These are phyloP conservation scores for Thereva unica DNA, from an alignment of 2,888 invertebrate species.

Conservation along the genomic window DNA sequence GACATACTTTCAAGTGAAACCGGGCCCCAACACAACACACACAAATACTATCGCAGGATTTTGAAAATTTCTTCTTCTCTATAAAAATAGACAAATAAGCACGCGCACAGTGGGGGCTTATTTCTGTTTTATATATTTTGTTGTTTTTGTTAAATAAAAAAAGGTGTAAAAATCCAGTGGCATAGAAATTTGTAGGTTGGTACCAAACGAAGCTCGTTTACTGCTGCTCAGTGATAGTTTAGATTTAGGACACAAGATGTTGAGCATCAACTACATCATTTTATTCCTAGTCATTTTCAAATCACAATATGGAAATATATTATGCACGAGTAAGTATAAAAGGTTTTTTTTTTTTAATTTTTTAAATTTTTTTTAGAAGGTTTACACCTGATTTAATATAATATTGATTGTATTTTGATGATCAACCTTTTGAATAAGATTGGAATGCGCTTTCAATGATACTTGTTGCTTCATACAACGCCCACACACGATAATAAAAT, in stretches of 20 bases:
- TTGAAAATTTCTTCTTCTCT: constrained; percentile 36
- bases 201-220: neutral
- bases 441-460: neutral
- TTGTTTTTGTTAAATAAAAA: constrained; percentile 26
- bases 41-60: constrained; percentile 20
- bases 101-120: neutral
- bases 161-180: constrained; percentile 30
- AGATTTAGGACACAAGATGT: constrained; percentile 22
- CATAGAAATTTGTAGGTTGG: constrained; percentile 1
- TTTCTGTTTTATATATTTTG: neutral
- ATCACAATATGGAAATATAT: constrained; percentile 18
- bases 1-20: constrained; percentile 42
- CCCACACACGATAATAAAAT: too few species aligned
- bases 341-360: constrained; percentile 9
- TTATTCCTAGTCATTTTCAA: constrained; percentile 7
- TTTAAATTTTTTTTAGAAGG: too few species aligned
- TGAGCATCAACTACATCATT: neutral
- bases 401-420: neutral
- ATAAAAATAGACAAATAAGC: constrained; percentile 17
- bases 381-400: constrained; percentile 2
- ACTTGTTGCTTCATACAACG: too few species aligned
- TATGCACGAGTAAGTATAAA: constrained; percentile 24
- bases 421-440: neutral
- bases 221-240: neutral
- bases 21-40: constrained; percentile 30